A percentile compares a stretch with the other conserved stretches of the same genome.
Evolutionary conservation across 2,797 vertebrate genomes (phyloP).

Genomic region (Pterois miles): DNA sequence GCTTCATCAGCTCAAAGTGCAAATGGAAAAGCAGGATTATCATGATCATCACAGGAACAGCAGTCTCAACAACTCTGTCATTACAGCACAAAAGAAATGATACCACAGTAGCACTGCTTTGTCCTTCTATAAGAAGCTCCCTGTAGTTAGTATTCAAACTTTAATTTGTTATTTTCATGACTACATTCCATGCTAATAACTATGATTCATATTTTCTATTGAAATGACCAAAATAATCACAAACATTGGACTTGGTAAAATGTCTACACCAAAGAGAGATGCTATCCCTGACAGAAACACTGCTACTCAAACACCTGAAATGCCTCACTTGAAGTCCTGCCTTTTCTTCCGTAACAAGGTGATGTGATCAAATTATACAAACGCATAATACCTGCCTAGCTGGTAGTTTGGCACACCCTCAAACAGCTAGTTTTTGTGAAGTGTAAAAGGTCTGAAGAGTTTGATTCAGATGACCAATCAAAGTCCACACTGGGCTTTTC

Average conservation of each 20-base stretch:
- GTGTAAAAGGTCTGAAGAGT: too few species aligned
- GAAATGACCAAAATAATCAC: not conserved
- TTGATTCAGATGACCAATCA: too few species aligned
- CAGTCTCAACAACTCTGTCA: not conserved
- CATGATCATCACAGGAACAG: not conserved
- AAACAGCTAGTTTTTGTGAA: too few species aligned
- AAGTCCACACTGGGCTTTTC: too few species aligned
- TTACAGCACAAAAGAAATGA: not conserved
- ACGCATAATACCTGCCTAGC: too few species aligned
- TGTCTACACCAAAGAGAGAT: too few species aligned
- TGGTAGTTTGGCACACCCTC: too few species aligned
- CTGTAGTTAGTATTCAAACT: not conserved
- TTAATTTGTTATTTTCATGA: not conserved
- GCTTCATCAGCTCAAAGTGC: slow-evolving; percentile 13
- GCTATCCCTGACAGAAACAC: too few species aligned
- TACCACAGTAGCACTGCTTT: not conserved
- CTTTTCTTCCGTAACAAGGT: not conserved
- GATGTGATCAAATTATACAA: too few species aligned
- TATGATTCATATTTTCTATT: not conserved
- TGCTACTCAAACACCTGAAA: too few species aligned
- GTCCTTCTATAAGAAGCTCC: not conserved
- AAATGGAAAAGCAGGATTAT: not conserved
- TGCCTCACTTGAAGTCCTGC: too few species aligned
- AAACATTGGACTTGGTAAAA: not conserved
- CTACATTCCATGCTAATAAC: not conserved